These are phyloP conservation scores for Cuniculus paca DNA, from an alignment of 2,797 vertebrate species.

Conservation along the genomic window DNA sequence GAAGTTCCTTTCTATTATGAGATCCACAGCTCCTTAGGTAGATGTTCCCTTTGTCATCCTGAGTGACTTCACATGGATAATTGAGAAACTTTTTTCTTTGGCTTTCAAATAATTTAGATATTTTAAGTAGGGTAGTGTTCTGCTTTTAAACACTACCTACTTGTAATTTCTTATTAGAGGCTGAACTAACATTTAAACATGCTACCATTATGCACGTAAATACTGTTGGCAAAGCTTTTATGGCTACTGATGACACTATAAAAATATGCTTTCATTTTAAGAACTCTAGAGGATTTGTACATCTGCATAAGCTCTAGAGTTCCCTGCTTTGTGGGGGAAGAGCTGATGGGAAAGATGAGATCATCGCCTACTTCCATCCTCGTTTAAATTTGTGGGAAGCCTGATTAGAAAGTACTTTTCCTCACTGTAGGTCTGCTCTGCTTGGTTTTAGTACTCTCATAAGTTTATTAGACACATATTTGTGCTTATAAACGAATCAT, in stretches of 20 bases:
- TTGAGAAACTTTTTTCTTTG: constrained; percentile 77
- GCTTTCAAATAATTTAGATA: constrained; percentile 84
- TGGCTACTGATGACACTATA: constrained; percentile 61
- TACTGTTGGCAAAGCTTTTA: constrained; percentile 59
- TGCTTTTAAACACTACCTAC: constrained; percentile 74
- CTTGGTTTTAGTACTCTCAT: constrained; percentile 55
- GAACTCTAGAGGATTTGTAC: constrained; percentile 61
- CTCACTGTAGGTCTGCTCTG: neutral
- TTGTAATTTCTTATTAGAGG: constrained; percentile 70
- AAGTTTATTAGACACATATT: constrained; percentile 41
- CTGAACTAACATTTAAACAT: constrained; percentile 68
- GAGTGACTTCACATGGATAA: constrained; percentile 74
- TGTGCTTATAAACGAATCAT: neutral
- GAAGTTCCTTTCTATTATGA: constrained; percentile 83
- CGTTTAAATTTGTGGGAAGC: constrained; percentile 54
- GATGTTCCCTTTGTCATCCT: constrained; percentile 81
- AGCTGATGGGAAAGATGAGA: constrained; percentile 61
- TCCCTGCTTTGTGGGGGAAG: constrained; percentile 62
- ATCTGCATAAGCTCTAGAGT: constrained; percentile 63
- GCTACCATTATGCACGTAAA: constrained; percentile 49
- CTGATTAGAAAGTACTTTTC: constrained; percentile 65
- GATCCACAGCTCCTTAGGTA: constrained; percentile 80
- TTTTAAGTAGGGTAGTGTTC: constrained; percentile 78
- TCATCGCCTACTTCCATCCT: constrained; percentile 63
- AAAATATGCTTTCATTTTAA: constrained; percentile 75